Conservation (phyloP, 2,888 invertebrate species). For the Microctonus hyperodae region DNA sequence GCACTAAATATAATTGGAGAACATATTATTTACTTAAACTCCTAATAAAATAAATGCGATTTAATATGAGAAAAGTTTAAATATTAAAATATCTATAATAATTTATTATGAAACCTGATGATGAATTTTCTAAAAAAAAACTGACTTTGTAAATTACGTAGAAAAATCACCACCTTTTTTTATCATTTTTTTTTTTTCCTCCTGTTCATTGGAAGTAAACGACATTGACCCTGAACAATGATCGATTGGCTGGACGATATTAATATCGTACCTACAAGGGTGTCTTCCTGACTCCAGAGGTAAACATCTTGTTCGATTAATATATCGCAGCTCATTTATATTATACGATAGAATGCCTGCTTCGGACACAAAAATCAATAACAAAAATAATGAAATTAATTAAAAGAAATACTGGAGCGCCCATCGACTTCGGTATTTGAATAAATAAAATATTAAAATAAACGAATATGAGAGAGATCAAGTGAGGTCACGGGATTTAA, state of each 20-base stretch:
- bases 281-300: background rate
- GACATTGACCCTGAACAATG: background rate
- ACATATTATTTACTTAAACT: background rate
- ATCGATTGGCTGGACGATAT: constrained; percentile 12
- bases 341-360: constrained; percentile 1
- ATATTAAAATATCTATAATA: too few species aligned
- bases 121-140: too few species aligned
- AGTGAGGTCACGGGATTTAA: too few species aligned
- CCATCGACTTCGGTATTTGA: too few species aligned
- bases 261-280: constrained; percentile 9
- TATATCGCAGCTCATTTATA: constrained; percentile 15
- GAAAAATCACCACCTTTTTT: too few species aligned
- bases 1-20: constrained; percentile 18
- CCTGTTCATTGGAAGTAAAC: background rate
- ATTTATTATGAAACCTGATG: too few species aligned
- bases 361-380: background rate
- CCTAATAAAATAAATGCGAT: background rate
- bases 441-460: too few species aligned
- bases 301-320: background rate
- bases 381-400: background rate
- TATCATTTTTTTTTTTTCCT: background rate
- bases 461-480: too few species aligned
- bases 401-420: too few species aligned
- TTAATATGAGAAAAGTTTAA: too few species aligned
- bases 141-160: too few species aligned